A percentile compares a stretch with the other conserved stretches of the same genome.
phyloP scores from a whole-genome alignment of 2,888 invertebrate species.

The Thysanoteuthis rhombus region DNA sequence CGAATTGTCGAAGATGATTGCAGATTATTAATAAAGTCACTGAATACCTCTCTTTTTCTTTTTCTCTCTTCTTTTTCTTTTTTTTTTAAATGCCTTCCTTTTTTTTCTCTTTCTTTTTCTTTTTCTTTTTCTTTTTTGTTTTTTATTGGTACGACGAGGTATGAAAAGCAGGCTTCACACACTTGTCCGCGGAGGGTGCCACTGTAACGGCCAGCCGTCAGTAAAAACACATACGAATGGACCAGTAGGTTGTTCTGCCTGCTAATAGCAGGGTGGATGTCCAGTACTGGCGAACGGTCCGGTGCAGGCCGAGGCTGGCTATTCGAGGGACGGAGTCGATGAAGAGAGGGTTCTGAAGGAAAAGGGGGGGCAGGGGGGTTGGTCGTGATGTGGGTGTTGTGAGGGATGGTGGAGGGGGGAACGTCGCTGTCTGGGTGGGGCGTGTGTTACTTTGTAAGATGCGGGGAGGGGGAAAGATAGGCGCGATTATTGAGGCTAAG shows the following conservation, averaged over 20 bases:
- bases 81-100: too few relatives aligned
- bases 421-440: background rate
- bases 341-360: background rate
- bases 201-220: background rate
- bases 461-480: background rate
- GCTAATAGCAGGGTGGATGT: background rate
- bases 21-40: background rate
- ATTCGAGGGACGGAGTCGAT: background rate
- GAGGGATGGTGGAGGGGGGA: background rate
- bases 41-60: too few relatives aligned
- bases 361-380: background rate
- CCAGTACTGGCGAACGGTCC: background rate
- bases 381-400: background rate
- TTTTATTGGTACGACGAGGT: background rate
- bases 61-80: background rate
- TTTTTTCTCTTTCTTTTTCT: background rate
- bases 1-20: background rate
- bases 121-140: background rate
- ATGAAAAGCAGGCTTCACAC: background rate
- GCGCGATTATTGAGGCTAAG: background rate
- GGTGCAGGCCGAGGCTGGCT: background rate
- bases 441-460: background rate
- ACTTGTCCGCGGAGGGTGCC: background rate
- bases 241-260: background rate
- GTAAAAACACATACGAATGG: background rate